Percentiles rank a stretch among this genome's conserved stretches.
phyloP scores from a whole-genome alignment of 2,888 invertebrate species.

The Cheilosia grossa region DNA sequence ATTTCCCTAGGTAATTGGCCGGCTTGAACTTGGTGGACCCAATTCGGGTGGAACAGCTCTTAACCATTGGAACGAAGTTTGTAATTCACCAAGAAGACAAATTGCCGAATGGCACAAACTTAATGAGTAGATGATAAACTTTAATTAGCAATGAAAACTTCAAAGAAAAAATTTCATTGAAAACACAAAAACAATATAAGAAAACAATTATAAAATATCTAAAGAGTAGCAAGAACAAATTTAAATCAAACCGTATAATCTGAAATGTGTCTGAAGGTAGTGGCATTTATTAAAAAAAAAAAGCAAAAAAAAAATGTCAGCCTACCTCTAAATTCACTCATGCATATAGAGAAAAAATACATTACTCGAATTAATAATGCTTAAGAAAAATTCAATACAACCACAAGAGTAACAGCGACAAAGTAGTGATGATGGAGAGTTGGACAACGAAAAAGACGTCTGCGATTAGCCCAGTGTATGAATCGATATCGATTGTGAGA shows the following conservation, averaged over 20 bases:
- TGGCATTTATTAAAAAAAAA: slow-evolving; percentile 28
- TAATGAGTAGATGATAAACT: slow-evolving; percentile 87
- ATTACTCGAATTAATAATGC: slow-evolving; percentile 40
- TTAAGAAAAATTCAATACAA: slow-evolving; percentile 25
- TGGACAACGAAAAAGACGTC: background rate
- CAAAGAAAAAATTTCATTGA: slow-evolving; percentile 34
- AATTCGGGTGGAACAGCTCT: slow-evolving; percentile 92
- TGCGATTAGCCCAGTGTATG: too few species aligned
- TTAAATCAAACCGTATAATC: slow-evolving; percentile 20
- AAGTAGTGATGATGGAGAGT: background rate
- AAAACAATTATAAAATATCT: slow-evolving; percentile 31
- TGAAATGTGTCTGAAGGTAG: slow-evolving; percentile 47
- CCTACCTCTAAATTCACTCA: slow-evolving; percentile 61
- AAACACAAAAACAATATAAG: slow-evolving; percentile 33
- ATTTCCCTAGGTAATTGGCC: slow-evolving; percentile 92
- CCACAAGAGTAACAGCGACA: background rate
- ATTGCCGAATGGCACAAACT: slow-evolving; percentile 99
- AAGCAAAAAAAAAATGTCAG: slow-evolving; percentile 4
- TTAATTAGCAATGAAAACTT: slow-evolving; percentile 31
- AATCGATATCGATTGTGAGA: too few species aligned
- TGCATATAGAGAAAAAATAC: slow-evolving; percentile 35
- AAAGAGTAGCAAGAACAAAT: slow-evolving; percentile 47
- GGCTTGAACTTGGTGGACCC: slow-evolving; percentile 94
- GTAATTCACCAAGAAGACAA: slow-evolving; percentile 97
- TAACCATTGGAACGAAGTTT: slow-evolving; percentile 99